Conservation (phyloP, 2,113 vertebrate species). For the Corydoras maculifer region DNA sequence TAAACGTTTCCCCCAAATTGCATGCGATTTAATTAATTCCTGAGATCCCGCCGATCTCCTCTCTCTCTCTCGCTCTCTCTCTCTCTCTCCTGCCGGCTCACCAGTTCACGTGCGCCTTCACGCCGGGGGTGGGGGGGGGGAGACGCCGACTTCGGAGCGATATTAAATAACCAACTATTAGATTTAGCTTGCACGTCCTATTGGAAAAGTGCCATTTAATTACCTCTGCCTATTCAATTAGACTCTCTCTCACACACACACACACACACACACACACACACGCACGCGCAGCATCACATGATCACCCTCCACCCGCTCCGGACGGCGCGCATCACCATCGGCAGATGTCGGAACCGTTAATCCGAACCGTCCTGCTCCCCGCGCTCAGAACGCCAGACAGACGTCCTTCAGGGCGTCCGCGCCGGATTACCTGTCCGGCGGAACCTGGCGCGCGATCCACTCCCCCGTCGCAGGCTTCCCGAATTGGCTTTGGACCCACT, state of each 20-base stretch:
- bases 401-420: too few species aligned
- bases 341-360: too few species aligned
- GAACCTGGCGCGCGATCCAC: too few species aligned
- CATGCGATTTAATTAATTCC: slow-evolving; percentile 99
- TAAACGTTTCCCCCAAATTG: slow-evolving; percentile 99
- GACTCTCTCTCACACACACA: slow-evolving; percentile 67
- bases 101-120: slow-evolving; percentile 98
- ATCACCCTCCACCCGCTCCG: neutral
- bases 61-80: neutral
- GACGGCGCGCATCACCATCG: too few species aligned
- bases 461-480: too few species aligned
- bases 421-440: too few species aligned
- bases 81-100: slow-evolving; percentile 58
- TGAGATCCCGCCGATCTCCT: slow-evolving; percentile 73
- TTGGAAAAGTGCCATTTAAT: slow-evolving; percentile 99
- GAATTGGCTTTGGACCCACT: too few species aligned
- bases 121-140: slow-evolving; percentile 79
- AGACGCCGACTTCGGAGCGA: slow-evolving; percentile 92
- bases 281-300: neutral
- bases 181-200: slow-evolving; percentile 99
- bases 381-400: too few species aligned
- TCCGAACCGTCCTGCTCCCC: too few species aligned
- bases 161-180: slow-evolving; percentile 99
- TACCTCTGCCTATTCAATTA: slow-evolving; percentile 99
- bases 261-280: neutral